Evolutionary conservation across 37 sponge, comb jelly and placozoan genomes (phyloP).

Genomic region (Hexactinellida sp.): DNA sequence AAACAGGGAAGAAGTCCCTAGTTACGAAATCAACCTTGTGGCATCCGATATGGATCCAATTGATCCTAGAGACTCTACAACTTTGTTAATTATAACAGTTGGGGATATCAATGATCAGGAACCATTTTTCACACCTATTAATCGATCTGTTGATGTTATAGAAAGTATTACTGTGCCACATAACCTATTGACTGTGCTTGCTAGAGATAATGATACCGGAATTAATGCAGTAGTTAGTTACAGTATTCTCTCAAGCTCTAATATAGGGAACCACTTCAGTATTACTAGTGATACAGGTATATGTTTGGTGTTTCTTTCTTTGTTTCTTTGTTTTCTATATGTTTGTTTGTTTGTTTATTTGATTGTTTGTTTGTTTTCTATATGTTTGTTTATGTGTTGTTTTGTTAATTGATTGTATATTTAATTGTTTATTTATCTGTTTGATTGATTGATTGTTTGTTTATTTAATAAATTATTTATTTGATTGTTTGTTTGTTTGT

Average conservation of each 20-base stretch:
- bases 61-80: constrained; percentile 23
- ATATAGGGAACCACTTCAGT: not conserved
- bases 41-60: constrained; percentile 25
- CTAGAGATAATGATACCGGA: not conserved
- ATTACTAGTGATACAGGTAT: too few species aligned
- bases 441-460: too few species aligned
- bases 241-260: not conserved
- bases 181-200: not conserved
- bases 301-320: too few species aligned
- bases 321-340: too few species aligned
- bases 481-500: too few species aligned
- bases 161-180: constrained; percentile 12
- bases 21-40: constrained; percentile 21
- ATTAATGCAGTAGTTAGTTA: not conserved
- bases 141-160: not conserved
- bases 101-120: constrained; percentile 36
- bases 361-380: too few species aligned
- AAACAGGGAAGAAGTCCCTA: constrained; percentile 14
- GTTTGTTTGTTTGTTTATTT: too few species aligned
- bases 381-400: too few species aligned
- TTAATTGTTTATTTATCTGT: too few species aligned
- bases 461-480: too few species aligned
- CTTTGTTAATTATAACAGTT: constrained; percentile 17
- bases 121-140: constrained; percentile 19
- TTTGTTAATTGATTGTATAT: too few species aligned